These are phyloP conservation scores for Ethmia dodecea DNA, from an alignment of 2,888 invertebrate species.

Conservation along the genomic window DNA sequence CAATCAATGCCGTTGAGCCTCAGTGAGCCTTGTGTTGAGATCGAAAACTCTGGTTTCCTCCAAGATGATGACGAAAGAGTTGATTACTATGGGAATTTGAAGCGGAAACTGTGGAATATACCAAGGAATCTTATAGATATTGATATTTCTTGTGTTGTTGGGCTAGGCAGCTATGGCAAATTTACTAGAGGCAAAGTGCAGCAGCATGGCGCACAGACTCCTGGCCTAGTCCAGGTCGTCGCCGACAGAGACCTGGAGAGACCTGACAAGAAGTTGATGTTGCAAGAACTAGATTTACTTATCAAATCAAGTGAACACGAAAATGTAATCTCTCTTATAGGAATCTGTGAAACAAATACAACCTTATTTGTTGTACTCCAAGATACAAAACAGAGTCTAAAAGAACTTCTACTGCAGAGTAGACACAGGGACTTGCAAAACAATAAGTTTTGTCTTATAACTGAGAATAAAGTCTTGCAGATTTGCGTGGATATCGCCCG, in stretches of 20 bases:
- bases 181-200: constrained; percentile 84
- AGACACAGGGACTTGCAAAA: constrained; percentile 70
- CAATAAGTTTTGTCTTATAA: constrained; percentile 77
- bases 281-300: constrained; percentile 85
- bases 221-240: constrained; percentile 81
- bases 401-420: constrained; percentile 82
- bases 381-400: constrained; percentile 81
- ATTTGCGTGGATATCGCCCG: constrained; percentile 82
- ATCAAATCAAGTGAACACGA: constrained; percentile 83
- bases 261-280: constrained; percentile 71
- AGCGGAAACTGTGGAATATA: constrained; percentile 84
- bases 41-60: constrained; percentile 88
- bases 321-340: constrained; percentile 85
- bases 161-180: constrained; percentile 87
- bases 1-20: constrained; percentile 82
- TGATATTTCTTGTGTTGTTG: constrained; percentile 82
- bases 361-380: constrained; percentile 86
- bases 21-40: constrained; percentile 88
- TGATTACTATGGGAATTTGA: constrained; percentile 85
- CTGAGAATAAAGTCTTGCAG: constrained; percentile 80
- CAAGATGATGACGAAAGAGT: constrained; percentile 83
- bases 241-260: constrained; percentile 73
- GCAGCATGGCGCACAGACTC: constrained; percentile 75
- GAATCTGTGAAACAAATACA: constrained; percentile 87
- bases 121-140: constrained; percentile 85